A percentile compares a stretch with the other conserved stretches of the same genome.
Conservation (phyloP, 2,888 invertebrate genomes). For the Autographa pulchrina region DNA sequence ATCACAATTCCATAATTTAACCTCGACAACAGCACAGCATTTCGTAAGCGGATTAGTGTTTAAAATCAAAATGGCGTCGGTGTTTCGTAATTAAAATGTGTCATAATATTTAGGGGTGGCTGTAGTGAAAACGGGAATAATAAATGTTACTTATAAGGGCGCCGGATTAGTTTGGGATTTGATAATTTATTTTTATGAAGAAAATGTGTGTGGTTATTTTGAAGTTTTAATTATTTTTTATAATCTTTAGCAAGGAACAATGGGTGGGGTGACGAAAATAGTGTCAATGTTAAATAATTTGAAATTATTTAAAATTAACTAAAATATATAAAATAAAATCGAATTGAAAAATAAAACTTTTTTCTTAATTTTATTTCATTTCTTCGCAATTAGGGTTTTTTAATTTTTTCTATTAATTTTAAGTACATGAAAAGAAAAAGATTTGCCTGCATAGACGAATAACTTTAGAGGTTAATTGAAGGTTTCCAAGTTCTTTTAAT, state of each 20-base stretch:
- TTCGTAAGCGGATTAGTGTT: slow-evolving; percentile 84
- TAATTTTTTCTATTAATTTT: too few species aligned
- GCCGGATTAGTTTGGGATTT: slow-evolving; percentile 38
- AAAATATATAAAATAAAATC: too few species aligned
- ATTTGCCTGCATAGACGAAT: too few species aligned
- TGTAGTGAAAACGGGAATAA: slow-evolving; percentile 67
- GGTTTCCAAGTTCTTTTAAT: too few species aligned
- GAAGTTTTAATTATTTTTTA: not conserved
- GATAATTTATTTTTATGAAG: slow-evolving; percentile 53
- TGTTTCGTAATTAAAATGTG: slow-evolving; percentile 83
- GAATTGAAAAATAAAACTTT: too few species aligned
- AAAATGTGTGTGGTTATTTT: slow-evolving; percentile 4
- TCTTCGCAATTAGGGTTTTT: too few species aligned
- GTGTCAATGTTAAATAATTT: too few species aligned
- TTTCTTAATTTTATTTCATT: too few species aligned
- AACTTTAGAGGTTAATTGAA: too few species aligned
- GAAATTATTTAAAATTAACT: too few species aligned
- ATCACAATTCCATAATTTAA: slow-evolving; percentile 77
- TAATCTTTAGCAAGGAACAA: not conserved
- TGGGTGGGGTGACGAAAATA: not conserved
- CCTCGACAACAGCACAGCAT: slow-evolving; percentile 67
- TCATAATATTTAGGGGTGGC: slow-evolving; percentile 80
- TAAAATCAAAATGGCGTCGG: slow-evolving; percentile 83
- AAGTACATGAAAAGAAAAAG: too few species aligned
- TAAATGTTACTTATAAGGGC: slow-evolving; percentile 56